Conservation (phyloP, 2,888 invertebrate genomes). For the Meteorus colon region DNA sequence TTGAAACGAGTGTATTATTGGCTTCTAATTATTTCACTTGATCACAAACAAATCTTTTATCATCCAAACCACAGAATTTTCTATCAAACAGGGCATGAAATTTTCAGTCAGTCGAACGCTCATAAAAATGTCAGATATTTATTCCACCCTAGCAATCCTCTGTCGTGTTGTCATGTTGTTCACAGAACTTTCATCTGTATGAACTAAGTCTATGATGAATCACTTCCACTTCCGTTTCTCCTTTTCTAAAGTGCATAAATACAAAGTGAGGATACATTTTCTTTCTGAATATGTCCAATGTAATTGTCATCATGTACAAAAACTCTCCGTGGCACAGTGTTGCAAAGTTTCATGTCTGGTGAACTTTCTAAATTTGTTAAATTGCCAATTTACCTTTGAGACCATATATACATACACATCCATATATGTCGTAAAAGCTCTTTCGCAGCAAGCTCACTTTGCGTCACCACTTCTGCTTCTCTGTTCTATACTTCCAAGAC, state of each 20-base stretch:
- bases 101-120: too few relatives aligned
- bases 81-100: too few relatives aligned
- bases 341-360: conserved; percentile 60
- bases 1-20: too few relatives aligned
- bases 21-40: too few relatives aligned
- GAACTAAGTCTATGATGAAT: too few relatives aligned
- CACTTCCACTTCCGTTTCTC: too few relatives aligned
- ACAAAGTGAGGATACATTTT: not conserved
- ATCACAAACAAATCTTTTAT: too few relatives aligned
- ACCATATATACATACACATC: conserved; percentile 54
- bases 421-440: conserved; percentile 22
- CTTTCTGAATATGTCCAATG: conserved; percentile 12
- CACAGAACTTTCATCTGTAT: too few relatives aligned
- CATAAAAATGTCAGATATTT: too few relatives aligned
- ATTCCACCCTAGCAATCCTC: too few relatives aligned
- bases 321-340: not conserved
- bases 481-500: conserved; percentile 15
- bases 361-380: conserved; percentile 72
- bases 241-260: not conserved
- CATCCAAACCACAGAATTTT: too few relatives aligned
- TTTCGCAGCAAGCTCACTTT: conserved; percentile 26
- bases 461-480: conserved; percentile 11
- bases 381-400: conserved; percentile 72
- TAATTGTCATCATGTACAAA: not conserved
- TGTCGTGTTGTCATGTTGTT: too few relatives aligned